phyloP scores from a whole-genome alignment of 1,140 invertebrate genomes.

The Spodoptera litura region DNA sequence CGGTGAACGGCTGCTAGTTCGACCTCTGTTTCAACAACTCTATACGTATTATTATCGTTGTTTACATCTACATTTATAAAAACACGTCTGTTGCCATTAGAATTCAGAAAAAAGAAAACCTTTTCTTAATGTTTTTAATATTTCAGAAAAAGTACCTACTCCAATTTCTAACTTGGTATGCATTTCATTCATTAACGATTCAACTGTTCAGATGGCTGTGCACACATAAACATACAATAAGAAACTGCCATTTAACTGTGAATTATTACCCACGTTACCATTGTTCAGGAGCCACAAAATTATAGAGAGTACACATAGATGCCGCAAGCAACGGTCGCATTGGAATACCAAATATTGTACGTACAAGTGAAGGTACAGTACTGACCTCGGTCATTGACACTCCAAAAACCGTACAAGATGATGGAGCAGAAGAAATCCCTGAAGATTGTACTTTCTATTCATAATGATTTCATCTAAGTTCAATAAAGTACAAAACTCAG shows the following conservation, averaged over 20 bases:
- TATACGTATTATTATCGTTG: not conserved
- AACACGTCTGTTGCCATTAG: no score
- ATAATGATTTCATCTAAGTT: not conserved
- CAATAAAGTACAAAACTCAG: constrained; percentile 2
- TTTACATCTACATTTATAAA: constrained; percentile 14
- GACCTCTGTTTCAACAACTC: constrained; percentile 50
- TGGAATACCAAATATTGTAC: constrained; percentile 13
- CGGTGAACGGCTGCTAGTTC: constrained; percentile 49
- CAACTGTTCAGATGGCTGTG: constrained; percentile 6
- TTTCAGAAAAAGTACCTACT: no score
- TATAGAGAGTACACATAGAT: constrained; percentile 19
- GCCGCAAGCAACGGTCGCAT: constrained; percentile 19
- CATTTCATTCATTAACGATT: not conserved
- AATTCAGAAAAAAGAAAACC: not conserved
- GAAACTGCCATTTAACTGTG: constrained; percentile 22
- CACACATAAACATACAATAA: constrained; percentile 5
- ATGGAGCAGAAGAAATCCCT: constrained; percentile 6
- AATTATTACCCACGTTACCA: constrained; percentile 14
- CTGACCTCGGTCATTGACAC: constrained; percentile 37
- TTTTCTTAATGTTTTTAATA: not conserved
- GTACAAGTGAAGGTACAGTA: no score
- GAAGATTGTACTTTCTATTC: constrained; percentile 13
- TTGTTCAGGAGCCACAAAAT: constrained; percentile 29
- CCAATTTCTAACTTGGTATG: not conserved
- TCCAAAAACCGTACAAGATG: constrained; percentile 12